Evolutionary conservation across 2,888 invertebrate species (phyloP).

Genomic region (Mayetiola destructor): DNA sequence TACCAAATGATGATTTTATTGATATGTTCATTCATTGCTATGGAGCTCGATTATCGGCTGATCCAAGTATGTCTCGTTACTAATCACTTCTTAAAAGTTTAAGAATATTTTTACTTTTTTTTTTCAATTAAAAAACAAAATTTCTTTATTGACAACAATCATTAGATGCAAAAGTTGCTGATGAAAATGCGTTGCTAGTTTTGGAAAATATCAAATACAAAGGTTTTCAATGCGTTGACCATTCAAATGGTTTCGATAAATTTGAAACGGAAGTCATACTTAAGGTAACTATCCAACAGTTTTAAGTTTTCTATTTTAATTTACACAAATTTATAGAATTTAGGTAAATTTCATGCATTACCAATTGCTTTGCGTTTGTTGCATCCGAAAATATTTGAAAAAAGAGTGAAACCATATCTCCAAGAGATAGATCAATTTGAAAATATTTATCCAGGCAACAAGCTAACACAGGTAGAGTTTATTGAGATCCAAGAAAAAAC

Average conservation of each 20-base stretch:
- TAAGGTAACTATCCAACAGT: not conserved
- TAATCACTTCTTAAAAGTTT: not conserved
- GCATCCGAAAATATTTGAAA: constrained; percentile 35
- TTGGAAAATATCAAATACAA: constrained; percentile 39
- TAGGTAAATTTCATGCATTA: constrained; percentile 44
- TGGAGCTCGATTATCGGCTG: constrained; percentile 38
- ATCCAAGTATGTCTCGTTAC: constrained; percentile 22
- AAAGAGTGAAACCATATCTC: constrained; percentile 29
- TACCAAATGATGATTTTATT: constrained; percentile 32
- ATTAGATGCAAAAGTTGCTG: constrained; percentile 29
- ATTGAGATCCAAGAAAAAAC: too few species aligned
- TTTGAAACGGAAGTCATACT: constrained; percentile 28
- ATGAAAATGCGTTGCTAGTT: constrained; percentile 42
- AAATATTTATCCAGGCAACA: not conserved
- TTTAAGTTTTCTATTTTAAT: not conserved
- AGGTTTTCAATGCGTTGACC: constrained; percentile 39
- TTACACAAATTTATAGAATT: constrained; percentile 34
- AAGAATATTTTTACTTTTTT: not conserved
- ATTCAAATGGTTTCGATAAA: constrained; percentile 38
- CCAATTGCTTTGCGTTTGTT: constrained; percentile 40
- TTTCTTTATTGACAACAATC: constrained; percentile 11
- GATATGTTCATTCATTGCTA: constrained; percentile 40
- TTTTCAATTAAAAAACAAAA: not conserved
- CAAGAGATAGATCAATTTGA: not conserved
- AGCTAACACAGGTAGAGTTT: not conserved